Percentiles rank a stretch among this genome's conserved stretches.
Evolutionary conservation across 2,888 invertebrate species (phyloP).

Genomic region (Erebia epiphron): DNA sequence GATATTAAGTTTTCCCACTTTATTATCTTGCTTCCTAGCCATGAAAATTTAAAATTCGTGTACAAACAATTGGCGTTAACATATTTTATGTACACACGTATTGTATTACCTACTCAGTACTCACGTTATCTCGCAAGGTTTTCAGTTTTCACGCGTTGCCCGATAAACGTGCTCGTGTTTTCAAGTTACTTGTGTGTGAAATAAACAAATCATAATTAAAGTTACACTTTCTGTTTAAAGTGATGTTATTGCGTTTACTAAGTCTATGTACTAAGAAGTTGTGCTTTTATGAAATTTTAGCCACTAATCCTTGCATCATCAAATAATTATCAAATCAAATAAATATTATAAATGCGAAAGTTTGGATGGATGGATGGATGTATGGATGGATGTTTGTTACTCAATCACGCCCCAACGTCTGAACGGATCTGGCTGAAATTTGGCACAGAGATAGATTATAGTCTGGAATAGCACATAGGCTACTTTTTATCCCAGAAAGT

Average conservation of each 20-base stretch:
- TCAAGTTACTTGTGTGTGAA: background rate
- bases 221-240: background rate
- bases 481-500: too few species aligned
- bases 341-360: background rate
- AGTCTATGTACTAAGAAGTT: too few species aligned
- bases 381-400: background rate
- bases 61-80: slow-evolving; percentile 5
- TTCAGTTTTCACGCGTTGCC: slow-evolving; percentile 19
- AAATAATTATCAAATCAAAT: background rate
- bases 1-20: background rate
- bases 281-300: too few species aligned
- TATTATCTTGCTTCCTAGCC: background rate
- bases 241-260: background rate
- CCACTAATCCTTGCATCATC: too few species aligned
- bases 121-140: slow-evolving; percentile 12
- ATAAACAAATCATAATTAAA: background rate
- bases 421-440: too few species aligned
- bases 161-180: slow-evolving; percentile 1
- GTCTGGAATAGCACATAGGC: too few species aligned
- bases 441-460: too few species aligned
- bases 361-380: background rate
- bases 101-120: background rate
- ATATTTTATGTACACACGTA: slow-evolving; percentile 10
- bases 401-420: too few species aligned
- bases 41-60: slow-evolving; percentile 4